These are phyloP conservation scores for Micromys minutus DNA, from an alignment of 2,113 vertebrate species.

Conservation along the genomic window DNA sequence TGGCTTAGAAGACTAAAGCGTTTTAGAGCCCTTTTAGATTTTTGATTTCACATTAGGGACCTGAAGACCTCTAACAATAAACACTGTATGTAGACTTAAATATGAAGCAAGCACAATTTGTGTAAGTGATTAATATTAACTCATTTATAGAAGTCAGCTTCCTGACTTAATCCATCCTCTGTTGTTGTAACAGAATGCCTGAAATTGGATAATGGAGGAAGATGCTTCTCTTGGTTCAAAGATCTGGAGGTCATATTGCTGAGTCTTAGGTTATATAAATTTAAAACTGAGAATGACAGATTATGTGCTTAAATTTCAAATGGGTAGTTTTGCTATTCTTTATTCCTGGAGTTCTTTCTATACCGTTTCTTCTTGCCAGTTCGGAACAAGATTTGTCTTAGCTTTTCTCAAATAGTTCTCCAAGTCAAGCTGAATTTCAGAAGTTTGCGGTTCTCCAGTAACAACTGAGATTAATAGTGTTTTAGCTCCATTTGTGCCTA, in stretches of 20 bases:
- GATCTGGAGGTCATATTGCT: not conserved
- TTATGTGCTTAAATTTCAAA: not conserved
- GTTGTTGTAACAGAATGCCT: not conserved
- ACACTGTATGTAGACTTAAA: not conserved
- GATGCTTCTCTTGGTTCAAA: not conserved
- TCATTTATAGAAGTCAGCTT: not conserved
- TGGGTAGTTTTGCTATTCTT: not conserved
- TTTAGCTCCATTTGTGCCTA: constrained; percentile 52
- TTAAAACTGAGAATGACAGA: not conserved
- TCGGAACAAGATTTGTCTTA: not conserved
- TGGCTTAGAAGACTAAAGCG: not conserved
- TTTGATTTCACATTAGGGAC: not conserved
- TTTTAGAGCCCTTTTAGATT: not conserved
- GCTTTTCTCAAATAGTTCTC: constrained; percentile 43
- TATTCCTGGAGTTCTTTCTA: not conserved
- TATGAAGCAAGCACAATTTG: not conserved
- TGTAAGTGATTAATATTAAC: not conserved
- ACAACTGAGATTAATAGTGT: not conserved
- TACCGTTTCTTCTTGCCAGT: not conserved
- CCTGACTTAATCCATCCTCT: not conserved
- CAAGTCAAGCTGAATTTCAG: constrained; percentile 16
- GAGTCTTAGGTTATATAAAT: not conserved
- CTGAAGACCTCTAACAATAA: not conserved
- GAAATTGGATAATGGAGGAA: not conserved
- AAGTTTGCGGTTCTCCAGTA: not conserved